Percentiles rank a stretch among this genome's conserved stretches.
Conservation (phyloP, 1,140 invertebrate genomes). For the Eulimnadia texana region DNA sequence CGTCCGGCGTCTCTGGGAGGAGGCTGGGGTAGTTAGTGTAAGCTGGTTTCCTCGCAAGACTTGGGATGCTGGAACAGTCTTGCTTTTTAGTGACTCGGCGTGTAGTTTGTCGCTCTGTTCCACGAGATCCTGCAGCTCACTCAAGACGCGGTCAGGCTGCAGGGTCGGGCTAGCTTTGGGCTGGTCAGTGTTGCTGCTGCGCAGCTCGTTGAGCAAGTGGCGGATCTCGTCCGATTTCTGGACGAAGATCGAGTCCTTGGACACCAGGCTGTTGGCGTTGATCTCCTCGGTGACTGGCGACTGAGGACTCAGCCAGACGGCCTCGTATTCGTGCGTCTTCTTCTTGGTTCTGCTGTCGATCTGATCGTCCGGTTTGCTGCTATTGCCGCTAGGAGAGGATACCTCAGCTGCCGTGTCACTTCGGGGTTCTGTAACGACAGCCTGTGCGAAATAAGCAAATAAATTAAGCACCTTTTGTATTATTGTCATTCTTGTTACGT, state of each 20-base stretch:
- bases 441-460: too few species aligned
- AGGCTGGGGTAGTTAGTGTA: conserved; percentile 6
- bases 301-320: conserved; percentile 10
- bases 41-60: not conserved
- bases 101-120: not conserved
- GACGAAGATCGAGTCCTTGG: conserved; percentile 15
- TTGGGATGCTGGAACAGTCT: too few species aligned
- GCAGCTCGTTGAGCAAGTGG: conserved; percentile 10
- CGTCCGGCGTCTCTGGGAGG: not conserved
- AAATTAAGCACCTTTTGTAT: too few species aligned
- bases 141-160: conserved; percentile 3
- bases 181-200: not conserved
- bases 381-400: not conserved
- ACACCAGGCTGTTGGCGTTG: not conserved
- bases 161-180: not conserved
- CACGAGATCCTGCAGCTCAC: conserved; percentile 7
- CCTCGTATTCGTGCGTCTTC: conserved; percentile 14
- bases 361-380: not conserved
- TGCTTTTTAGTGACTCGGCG: not conserved
- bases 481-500: too few species aligned
- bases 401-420: not conserved
- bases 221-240: conserved; percentile 15
- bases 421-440: not conserved
- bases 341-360: not conserved
- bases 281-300: not conserved